Base-by-base conservation (phyloP, 2,888 invertebrate genomes). In the Cryptocephalus primarius region DNA sequence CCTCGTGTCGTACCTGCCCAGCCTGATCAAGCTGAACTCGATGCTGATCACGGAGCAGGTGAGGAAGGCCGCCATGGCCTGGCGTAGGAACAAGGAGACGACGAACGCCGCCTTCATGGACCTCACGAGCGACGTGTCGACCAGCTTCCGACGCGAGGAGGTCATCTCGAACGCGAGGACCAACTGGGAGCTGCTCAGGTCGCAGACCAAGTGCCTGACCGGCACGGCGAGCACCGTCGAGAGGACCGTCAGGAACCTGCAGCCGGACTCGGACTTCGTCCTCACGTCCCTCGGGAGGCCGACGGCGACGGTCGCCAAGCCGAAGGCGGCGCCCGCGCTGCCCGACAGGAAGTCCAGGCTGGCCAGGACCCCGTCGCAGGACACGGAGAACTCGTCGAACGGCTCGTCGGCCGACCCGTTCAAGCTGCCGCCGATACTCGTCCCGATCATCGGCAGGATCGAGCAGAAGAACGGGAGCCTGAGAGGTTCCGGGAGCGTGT, bases 111-210 rank as follows among this genome's bases (percentile, higher is more conserved):
- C 80, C 1, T 82, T 80, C 55, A 78, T 80, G 59, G 79, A 82
- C 44, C 72, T 83, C 22, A 75, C 76, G 38, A 72, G 74, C 40
- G 78, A 80, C 55, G 75, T 77, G 9, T 71, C 71, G 43, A 62
- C 71, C 38, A 76, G 73, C 52, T 82, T 82, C 34, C 75, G 82
- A 1, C 74, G 88, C n/a, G 88, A 88, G 65, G 86, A 88, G 67
- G 82, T 88, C 3, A 89, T 89, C 52, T 83, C 86, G 38, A 88
- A 88, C 62, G 88, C 88, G 1, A 77, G 87, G 53, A 87, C 86
- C n/a, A 89, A 88, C 63, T 89, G 88, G 88, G 88, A 89, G 65
- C 68, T 88, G 42, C 69, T 88, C 10, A 75, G 87, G 49, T 80
- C 85, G 4, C 70, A 70, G 70, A 80, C 78, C 33, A 81, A 77